Evolutionary conservation across 2,113 vertebrate genomes (phyloP).

Genomic region (Orientallactaga bullata): DNA sequence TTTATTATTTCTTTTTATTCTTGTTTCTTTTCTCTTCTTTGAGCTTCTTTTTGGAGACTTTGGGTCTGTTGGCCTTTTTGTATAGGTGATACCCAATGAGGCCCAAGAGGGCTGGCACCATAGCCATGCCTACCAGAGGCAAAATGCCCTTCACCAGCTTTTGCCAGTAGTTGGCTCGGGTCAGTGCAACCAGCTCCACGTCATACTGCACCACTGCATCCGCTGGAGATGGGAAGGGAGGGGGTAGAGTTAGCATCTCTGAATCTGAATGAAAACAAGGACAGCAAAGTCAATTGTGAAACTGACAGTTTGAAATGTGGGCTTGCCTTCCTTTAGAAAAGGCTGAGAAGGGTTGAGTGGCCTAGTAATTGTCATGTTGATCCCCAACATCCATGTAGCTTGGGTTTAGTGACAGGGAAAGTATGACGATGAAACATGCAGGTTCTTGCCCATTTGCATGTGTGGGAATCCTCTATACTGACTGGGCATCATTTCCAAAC

Average conservation of each 20-base stretch:
- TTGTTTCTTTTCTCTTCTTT: constrained; percentile 98
- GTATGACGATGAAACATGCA: background rate
- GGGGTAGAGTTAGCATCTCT: background rate
- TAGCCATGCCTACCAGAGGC: constrained; percentile 92
- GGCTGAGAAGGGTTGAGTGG: constrained; percentile 19
- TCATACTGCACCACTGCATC: constrained; percentile 94
- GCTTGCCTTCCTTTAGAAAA: constrained; percentile 9
- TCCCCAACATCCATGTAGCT: background rate
- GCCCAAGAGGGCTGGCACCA: constrained; percentile 94
- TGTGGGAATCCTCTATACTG: background rate
- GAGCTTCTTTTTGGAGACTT: constrained; percentile 93
- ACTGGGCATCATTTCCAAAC: background rate
- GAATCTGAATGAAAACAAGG: constrained; percentile 15
- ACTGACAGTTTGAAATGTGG: background rate
- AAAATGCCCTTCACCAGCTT: constrained; percentile 92
- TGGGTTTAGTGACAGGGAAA: background rate
- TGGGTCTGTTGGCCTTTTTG: constrained; percentile 91
- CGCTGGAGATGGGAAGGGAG: constrained; percentile 84
- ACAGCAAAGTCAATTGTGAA: background rate
- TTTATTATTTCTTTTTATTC: constrained; percentile 90
- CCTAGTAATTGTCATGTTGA: background rate
- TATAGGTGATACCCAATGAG: constrained; percentile 96
- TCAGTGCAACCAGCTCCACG: constrained; percentile 93
- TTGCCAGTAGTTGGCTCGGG: constrained; percentile 93
- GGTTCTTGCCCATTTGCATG: background rate